phyloP scores from a whole-genome alignment of 1,140 invertebrate genomes.

The Conus ventricosus region DNA sequence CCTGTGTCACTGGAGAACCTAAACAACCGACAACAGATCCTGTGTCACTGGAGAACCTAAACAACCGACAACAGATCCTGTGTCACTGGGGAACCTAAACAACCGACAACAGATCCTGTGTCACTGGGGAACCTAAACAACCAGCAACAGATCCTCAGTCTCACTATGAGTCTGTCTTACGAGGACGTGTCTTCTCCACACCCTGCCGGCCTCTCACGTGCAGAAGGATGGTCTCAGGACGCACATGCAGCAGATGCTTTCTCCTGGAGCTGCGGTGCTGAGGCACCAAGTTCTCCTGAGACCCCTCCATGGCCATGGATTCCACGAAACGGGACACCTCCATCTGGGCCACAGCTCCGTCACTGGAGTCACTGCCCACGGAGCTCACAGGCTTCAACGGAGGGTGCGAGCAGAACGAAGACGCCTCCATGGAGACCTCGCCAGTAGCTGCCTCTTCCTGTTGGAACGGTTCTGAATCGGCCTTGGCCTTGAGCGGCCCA shows the following conservation, averaged over 20 bases:
- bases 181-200: not conserved
- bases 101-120: no score
- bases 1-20: no score
- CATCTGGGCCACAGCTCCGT: not conserved
- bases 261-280: constrained; percentile 23
- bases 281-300: not conserved
- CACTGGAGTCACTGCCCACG: not conserved
- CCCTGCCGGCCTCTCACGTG: not conserved
- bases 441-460: not conserved
- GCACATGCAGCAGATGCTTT: constrained; percentile 27
- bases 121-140: no score
- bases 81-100: no score
- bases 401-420: not conserved
- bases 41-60: no score
- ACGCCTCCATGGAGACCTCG: not conserved
- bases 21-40: no score
- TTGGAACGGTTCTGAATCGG: not conserved
- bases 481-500: not conserved
- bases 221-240: constrained; percentile 28
- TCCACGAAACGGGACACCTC: constrained; percentile 12
- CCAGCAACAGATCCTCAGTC: no score
- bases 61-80: no score
- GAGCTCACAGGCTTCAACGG: not conserved
- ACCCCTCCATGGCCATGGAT: not conserved
- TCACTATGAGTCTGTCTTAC: no score